These are phyloP conservation scores for Macrotrachela quadricornifera DNA, from an alignment of 1,140 invertebrate species.

Conservation along the genomic window DNA sequence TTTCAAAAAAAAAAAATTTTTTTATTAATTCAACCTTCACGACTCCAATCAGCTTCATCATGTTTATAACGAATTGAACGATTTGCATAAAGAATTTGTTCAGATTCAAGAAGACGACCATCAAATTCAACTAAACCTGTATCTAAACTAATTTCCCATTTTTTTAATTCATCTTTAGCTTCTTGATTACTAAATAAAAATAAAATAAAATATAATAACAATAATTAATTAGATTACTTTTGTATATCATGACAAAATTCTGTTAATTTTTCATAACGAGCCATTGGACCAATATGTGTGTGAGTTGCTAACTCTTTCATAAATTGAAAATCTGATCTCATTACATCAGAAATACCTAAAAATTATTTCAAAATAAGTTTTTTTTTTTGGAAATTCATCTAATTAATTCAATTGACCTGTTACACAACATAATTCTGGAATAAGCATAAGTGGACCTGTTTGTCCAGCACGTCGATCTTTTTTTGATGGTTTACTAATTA, in stretches of 20 bases:
- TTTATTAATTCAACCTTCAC: conserved; percentile 28
- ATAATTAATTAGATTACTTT: neutral
- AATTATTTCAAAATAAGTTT: neutral
- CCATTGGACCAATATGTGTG: conserved; percentile 1
- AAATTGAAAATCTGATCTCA: conserved; percentile 7
- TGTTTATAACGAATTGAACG: conserved; percentile 1
- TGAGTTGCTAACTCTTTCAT: conserved; percentile 1
- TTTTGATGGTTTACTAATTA: conserved; percentile 19
- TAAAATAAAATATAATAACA: neutral
- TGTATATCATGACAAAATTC: neutral
- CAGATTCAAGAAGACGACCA: neutral
- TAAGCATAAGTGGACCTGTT: conserved; percentile 14
- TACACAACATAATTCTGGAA: conserved; percentile 23
- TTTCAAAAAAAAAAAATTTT: conserved; percentile 37
- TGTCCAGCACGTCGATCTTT: conserved; percentile 15
- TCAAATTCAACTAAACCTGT: neutral
- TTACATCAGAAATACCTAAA: conserved; percentile 1
- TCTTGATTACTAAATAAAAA: neutral
- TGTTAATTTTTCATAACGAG: neutral
- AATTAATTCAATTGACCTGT: conserved; percentile 14
- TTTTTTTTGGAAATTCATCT: neutral
- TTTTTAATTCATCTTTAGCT: neutral
- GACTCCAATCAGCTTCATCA: conserved; percentile 44
- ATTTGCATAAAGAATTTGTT: neutral
- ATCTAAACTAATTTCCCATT: conserved; percentile 8